phyloP scores from a whole-genome alignment of 2,797 vertebrate species.

The Bucorvus abyssinicus region DNA sequence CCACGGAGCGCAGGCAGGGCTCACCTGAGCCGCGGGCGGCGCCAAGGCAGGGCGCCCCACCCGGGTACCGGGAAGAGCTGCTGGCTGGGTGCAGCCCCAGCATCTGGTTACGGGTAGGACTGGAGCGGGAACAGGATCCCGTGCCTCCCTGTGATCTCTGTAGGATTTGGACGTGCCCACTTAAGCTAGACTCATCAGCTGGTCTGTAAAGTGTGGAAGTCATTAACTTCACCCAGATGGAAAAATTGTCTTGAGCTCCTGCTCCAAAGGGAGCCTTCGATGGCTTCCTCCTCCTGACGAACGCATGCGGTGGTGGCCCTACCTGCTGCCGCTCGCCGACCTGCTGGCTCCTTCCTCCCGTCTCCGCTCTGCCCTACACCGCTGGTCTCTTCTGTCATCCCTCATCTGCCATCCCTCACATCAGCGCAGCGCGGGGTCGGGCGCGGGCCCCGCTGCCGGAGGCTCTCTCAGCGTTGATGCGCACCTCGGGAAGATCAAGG shows the following conservation, averaged over 20 bases:
- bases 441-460: background rate
- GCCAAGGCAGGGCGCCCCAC: rapidly evolving
- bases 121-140: rapidly evolving
- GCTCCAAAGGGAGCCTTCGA: background rate
- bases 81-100: rapidly evolving
- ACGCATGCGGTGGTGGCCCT: background rate
- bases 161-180: background rate
- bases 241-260: rapidly evolving
- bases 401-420: background rate
- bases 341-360: background rate
- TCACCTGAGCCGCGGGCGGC: rapidly evolving
- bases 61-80: rapidly evolving
- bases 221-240: background rate
- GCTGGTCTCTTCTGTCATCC: background rate
- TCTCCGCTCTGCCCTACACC: background rate
- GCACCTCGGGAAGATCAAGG: background rate
- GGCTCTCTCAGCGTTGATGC: background rate
- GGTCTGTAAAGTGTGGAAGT: background rate
- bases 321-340: background rate
- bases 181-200: background rate
- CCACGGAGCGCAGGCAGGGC: rapidly evolving
- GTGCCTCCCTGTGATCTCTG: background rate
- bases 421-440: background rate
- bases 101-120: background rate
- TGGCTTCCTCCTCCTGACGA: rapidly evolving